phyloP scores from a whole-genome alignment of 2,888 invertebrate genomes.

The Cremastinae sp. region DNA sequence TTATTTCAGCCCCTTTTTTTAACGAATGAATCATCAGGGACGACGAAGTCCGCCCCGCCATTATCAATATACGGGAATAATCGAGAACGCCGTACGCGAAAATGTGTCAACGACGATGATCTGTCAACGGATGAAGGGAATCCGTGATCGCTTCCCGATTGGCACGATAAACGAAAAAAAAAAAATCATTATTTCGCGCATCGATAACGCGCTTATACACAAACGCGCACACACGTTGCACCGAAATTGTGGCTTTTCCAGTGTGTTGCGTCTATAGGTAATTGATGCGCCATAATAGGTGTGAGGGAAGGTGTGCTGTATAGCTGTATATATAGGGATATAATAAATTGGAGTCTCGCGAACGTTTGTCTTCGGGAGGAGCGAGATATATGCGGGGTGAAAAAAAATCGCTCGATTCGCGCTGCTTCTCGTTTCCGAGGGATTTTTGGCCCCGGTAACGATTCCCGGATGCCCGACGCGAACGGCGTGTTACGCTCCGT shows the following conservation, averaged over 20 bases:
- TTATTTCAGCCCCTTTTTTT: constrained; percentile 22
- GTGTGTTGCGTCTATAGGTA: constrained; percentile 50
- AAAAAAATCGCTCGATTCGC: neutral
- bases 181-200: constrained; percentile 1
- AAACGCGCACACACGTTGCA: constrained; percentile 15
- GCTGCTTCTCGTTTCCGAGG: neutral
- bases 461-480: neutral
- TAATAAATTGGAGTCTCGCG: constrained; percentile 16
- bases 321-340: constrained; percentile 4
- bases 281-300: constrained; percentile 60
- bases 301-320: constrained; percentile 48
- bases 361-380: constrained; percentile 7
- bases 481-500: constrained; percentile 43
- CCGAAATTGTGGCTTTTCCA: constrained; percentile 29
- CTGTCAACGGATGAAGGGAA: neutral
- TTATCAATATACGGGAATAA: constrained; percentile 16
- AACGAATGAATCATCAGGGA: constrained; percentile 43
- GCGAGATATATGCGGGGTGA: neutral
- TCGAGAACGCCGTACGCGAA: neutral
- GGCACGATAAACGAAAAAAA: neutral
- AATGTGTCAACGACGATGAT: constrained; percentile 12
- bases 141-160: neutral
- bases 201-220: constrained; percentile 6
- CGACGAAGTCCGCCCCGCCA: constrained; percentile 9
- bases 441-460: neutral